A percentile compares a stretch with the other conserved stretches of the same genome.
phyloP scores from a whole-genome alignment of 2,888 invertebrate species.

The Cryptophagus acutangulus region DNA sequence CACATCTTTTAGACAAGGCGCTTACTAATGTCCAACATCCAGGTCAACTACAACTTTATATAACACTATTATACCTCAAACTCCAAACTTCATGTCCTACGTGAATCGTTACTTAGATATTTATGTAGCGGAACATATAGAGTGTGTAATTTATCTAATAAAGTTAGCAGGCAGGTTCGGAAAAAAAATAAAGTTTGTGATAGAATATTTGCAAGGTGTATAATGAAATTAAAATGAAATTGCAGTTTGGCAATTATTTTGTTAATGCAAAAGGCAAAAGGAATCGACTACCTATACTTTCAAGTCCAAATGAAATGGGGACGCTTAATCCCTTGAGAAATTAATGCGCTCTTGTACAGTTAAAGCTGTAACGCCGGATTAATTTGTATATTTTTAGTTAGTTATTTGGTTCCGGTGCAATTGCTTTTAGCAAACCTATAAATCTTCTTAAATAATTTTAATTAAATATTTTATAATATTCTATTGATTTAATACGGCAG shows the following conservation, averaged over 20 bases:
- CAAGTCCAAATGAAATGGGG: constrained; percentile 9
- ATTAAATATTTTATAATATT: too few relatives aligned
- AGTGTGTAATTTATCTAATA: constrained; percentile 10
- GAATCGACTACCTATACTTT: constrained; percentile 1
- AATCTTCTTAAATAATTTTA: too few relatives aligned
- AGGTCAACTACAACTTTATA: constrained; percentile 12
- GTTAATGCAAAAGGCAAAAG: constrained; percentile 10
- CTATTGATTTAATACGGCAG: too few relatives aligned
- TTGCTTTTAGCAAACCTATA: too few relatives aligned
- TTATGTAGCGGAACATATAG: constrained; percentile 3
- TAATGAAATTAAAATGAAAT: constrained; percentile 10
- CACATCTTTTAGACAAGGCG: constrained; percentile 9
- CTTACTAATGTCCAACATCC: constrained; percentile 10
- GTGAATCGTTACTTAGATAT: background rate
- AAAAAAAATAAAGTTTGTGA: too few relatives aligned
- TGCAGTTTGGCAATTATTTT: constrained; percentile 12
- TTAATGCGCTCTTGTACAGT: constrained; percentile 1
- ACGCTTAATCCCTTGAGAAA: constrained; percentile 5
- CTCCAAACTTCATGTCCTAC: constrained; percentile 2
- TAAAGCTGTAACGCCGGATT: constrained; percentile 3
- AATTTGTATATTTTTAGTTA: too few relatives aligned
- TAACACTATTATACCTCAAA: constrained; percentile 11
- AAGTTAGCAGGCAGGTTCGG: too few relatives aligned
- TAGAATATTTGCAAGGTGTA: too few relatives aligned
- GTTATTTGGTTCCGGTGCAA: too few relatives aligned